Conservation (phyloP, 1,140 invertebrate species). For the Pissodes strobi region DNA sequence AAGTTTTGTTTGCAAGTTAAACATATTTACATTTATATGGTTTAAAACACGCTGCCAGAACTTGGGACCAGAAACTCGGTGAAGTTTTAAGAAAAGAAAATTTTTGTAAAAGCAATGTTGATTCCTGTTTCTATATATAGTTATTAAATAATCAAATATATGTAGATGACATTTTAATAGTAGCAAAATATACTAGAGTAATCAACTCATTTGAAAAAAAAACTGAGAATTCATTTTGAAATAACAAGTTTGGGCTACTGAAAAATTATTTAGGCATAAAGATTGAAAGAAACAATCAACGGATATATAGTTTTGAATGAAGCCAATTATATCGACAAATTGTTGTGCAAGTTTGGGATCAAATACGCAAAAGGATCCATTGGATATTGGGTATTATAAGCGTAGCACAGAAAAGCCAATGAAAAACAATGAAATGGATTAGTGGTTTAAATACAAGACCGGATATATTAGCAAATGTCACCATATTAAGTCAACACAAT, state of each 20-base stretch:
- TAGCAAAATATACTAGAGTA: neutral
- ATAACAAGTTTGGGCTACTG: neutral
- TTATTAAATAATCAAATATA: neutral
- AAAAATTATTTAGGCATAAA: neutral
- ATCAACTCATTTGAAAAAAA: neutral
- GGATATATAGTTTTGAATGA: no score
- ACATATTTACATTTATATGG: neutral
- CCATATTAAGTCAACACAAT: no score
- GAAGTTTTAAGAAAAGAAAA: neutral
- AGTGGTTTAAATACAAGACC: no score
- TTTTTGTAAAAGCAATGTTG: neutral
- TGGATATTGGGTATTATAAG: no score
- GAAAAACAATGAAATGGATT: no score
- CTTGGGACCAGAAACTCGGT: neutral
- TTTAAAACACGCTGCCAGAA: neutral
- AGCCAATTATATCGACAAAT: no score
- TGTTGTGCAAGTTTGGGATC: no score
- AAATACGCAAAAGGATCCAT: no score
- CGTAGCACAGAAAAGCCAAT: no score
- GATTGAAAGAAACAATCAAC: neutral
- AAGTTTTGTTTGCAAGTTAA: neutral
- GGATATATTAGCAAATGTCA: no score
- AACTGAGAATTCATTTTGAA: neutral
- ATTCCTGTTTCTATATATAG: neutral
- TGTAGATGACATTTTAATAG: neutral